A percentile compares a stretch with the other conserved stretches of the same genome.
These are phyloP conservation scores for Beroe forskalii DNA, from an alignment of 37 sponge, comb jelly and placozoan species.

Conservation along the genomic window DNA sequence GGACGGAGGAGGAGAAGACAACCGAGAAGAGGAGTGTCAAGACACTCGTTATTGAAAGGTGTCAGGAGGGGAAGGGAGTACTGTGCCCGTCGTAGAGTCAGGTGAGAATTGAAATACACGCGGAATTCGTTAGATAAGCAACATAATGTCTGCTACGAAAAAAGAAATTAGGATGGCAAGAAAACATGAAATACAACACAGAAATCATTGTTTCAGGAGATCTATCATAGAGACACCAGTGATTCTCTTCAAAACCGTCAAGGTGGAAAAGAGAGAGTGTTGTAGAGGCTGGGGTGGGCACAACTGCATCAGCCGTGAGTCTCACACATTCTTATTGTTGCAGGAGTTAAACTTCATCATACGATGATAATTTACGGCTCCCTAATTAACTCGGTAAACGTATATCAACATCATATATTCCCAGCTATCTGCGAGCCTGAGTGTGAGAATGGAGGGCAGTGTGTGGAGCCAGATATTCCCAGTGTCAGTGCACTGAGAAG, in stretches of 20 bases:
- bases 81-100: neutral
- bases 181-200: too few species aligned
- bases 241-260: neutral
- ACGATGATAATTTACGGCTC: too few species aligned
- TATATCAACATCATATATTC: neutral
- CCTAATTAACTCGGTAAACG: too few species aligned
- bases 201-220: too few species aligned
- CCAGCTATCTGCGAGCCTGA: conserved; percentile 12
- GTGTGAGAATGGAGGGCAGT: neutral
- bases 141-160: too few species aligned
- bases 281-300: conserved; percentile 25
- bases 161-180: too few species aligned
- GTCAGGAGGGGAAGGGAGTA: neutral
- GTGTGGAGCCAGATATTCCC: neutral
- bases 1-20: neutral
- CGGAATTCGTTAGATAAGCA: too few species aligned
- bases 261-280: neutral
- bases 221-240: neutral
- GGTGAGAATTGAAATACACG: too few species aligned
- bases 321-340: neutral
- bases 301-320: conserved; percentile 13
- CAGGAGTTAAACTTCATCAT: neutral
- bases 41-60: conserved; percentile 6
- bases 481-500: neutral
- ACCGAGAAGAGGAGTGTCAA: conserved; percentile 6